Evolutionary conservation across 2,888 invertebrate species (phyloP), one percentile per base, ranked within the genome.

Genomic region (Polydrusus tereticollis): DNA sequence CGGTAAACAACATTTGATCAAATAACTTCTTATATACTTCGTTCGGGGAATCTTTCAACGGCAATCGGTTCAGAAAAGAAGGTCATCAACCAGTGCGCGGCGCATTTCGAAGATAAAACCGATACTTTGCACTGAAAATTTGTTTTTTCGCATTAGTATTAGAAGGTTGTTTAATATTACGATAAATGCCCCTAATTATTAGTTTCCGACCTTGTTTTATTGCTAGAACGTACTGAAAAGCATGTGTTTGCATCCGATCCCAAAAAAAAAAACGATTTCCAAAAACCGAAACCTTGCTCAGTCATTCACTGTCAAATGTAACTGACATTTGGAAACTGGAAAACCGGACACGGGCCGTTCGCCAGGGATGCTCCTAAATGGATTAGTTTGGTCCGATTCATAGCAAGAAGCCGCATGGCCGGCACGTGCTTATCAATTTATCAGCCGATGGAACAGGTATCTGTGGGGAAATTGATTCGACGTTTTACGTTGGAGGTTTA

Each of bases 401-500:
- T 33, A 55, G 18, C 52, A 55, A 55, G 52, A 55, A 55, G 21
- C 29, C 29, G 14, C 52, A 33, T 16, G 29, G 18, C 29, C 8
- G 52, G 18, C 52, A 55, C 52, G 52, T 55, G 52, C 29, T 55
- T 55, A 55, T 26, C 33, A 29, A 55, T 55, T 55, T 55, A 55
- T 55, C n/a, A 55, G 52, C 29, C 52, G 18, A 29, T 55, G 29
- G 52, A 55, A 55, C 52, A 55, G 29, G 52, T 55, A 55, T 55
- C 52, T 55, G 18, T 55, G 52, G 29, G 52, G 52, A 55, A 55
- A 55, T 29, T 55, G 29, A 29, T 23, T 55, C 29, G 29, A 55
- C 52, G 8, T 29, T 29, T 50, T 55, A 55, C 23, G n/a, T 5
- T 41, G 47, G 8, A 10, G 5, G 20, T 45, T 45, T 21, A 1